Evolutionary conservation across 2,888 invertebrate species (phyloP).

Genomic region (Tenthredo notha): DNA sequence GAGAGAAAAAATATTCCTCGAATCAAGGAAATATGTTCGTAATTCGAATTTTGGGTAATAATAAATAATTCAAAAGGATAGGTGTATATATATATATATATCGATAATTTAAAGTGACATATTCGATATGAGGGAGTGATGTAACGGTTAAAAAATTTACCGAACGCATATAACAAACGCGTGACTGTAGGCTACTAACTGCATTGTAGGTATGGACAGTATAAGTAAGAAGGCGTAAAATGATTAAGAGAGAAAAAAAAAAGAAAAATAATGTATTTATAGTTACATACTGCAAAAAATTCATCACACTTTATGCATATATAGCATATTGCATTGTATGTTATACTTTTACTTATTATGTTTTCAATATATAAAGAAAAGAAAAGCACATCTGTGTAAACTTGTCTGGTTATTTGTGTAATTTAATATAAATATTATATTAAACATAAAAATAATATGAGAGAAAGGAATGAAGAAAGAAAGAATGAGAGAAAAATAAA

Average conservation of each 20-base stretch:
- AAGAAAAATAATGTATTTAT: not conserved
- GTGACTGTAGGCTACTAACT: not conserved
- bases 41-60: no score
- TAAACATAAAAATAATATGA: not conserved
- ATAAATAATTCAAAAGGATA: no score
- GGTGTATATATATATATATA: not conserved
- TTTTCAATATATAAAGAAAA: not conserved
- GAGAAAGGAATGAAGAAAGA: not conserved
- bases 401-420: not conserved
- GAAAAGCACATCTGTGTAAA: not conserved
- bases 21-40: no score
- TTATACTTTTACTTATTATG: not conserved
- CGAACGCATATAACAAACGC: not conserved
- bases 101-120: not conserved
- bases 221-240: not conserved
- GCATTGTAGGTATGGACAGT: not conserved
- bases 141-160: not conserved
- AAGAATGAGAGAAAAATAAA: not conserved
- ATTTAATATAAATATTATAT: not conserved
- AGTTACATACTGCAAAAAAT: not conserved
- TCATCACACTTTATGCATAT: not conserved
- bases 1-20: no score
- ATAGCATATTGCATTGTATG: not conserved
- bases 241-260: not conserved
- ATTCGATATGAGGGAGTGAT: not conserved